Evolutionary conservation across 1,140 invertebrate species (phyloP).

Genomic region (Pissodes strobi): DNA sequence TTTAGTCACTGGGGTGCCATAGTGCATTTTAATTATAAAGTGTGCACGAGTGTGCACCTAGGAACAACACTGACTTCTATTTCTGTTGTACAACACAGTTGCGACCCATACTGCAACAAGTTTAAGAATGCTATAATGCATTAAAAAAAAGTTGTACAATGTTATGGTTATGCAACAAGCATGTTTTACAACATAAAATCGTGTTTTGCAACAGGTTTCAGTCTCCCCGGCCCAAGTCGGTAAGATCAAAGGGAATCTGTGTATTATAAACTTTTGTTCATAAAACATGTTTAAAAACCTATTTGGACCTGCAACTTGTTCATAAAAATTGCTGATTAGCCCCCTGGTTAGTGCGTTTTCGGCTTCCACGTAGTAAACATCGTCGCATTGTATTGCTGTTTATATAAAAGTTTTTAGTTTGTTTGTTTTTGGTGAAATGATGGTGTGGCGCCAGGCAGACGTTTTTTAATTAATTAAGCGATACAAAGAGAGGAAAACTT

Average conservation of each 20-base stretch:
- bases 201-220: neutral
- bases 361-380: neutral
- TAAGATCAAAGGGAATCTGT: neutral
- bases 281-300: neutral
- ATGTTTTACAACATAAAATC: slow-evolving; percentile 1
- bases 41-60: too few species aligned
- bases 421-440: neutral
- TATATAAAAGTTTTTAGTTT: neutral
- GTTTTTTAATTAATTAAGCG: neutral
- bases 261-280: neutral
- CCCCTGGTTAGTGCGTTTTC: neutral
- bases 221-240: neutral
- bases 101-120: neutral
- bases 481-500: neutral
- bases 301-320: neutral
- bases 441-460: neutral
- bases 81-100: neutral
- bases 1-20: too few species aligned
- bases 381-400: neutral
- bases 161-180: neutral
- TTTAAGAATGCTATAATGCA: neutral
- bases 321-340: neutral
- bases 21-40: too few species aligned
- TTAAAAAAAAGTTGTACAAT: neutral
- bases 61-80: too few species aligned